These are phyloP conservation scores for Drosophila glabriapex DNA, from an alignment of 2,888 invertebrate species.

Conservation along the genomic window DNA sequence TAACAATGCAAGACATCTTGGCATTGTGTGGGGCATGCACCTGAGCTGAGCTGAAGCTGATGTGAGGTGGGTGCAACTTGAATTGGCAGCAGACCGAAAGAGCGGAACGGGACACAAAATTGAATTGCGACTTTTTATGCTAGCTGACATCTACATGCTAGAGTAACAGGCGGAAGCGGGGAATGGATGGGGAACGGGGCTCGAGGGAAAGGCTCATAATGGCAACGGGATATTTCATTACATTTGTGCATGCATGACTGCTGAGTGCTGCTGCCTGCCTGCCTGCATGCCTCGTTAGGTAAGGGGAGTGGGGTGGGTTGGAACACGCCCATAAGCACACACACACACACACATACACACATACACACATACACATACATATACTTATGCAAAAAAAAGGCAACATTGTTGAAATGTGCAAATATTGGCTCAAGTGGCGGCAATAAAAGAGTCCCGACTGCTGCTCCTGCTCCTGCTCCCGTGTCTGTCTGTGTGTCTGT, in stretches of 20 bases:
- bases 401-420: constrained; percentile 79
- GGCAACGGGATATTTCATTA: constrained; percentile 78
- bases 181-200: constrained; percentile 4
- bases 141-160: constrained; percentile 45
- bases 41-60: constrained; percentile 11
- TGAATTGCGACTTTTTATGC: constrained; percentile 79
- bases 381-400: constrained; percentile 53
- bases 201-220: constrained; percentile 39
- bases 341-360: constrained; percentile 13
- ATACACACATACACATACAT: not conserved
- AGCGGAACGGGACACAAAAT: constrained; percentile 53
- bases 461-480: not conserved
- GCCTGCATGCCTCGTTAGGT: constrained; percentile 8
- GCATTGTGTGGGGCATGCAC: constrained; percentile 40
- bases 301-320: not conserved
- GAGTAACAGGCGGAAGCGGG: constrained; percentile 3
- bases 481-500: not conserved
- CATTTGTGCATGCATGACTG: constrained; percentile 78
- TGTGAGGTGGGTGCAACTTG: constrained; percentile 59
- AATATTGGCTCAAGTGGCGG: constrained; percentile 78
- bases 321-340: constrained; percentile 30
- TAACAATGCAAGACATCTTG: constrained; percentile 36
- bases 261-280: constrained; percentile 27
- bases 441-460: constrained; percentile 71
- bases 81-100: constrained; percentile 70